Base-by-base conservation (phyloP, 1,140 invertebrate species). In the Grapholita molesta region DNA sequence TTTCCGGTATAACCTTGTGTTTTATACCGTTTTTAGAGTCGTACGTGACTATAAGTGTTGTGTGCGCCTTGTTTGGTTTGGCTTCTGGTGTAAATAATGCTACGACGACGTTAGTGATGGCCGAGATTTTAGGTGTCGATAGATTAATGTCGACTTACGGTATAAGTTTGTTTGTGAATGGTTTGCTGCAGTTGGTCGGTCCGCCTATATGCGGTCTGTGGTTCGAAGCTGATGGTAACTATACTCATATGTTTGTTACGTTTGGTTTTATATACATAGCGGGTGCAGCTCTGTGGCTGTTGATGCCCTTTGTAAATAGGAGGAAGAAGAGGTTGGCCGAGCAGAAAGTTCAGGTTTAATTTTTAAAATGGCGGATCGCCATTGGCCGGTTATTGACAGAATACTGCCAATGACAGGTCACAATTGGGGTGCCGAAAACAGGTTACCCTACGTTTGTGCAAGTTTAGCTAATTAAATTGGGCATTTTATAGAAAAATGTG, bases 81-180 rank as follows among this genome's bases (percentile, higher is more conserved):
- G 94, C 96, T 2, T 97, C 96, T 0, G 96, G 96, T 1, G 93
- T 95, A n/a, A 97, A 97, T 86, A 95, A 97, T 1, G 96, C 96
- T 12, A 95, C 97, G 0, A 97, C 96, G 0, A 96, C 96, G 0
- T 94, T 97, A 35, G 96, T 97, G 0, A 96, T 97, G 95, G 96
- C 96, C 0, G 96, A 97, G 84, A 95, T 96, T 92, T 85, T 97
- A 3, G 96, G 96, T 0, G 94, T 95, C 0, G 96, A 97, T 73
- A 92, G 95, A 33, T 79, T 97, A 11, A 96, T 96, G 64, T 96
- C 96, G 0, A 96, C 96, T 0, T 97, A 97, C 76, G 96, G 96
- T 1, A 96, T 97, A 23, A 96, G 96, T 69, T 89, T 97, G 2
- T 97, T 97, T 76, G 94, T 97, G 0, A 97, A 97, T 84, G 96